These are phyloP conservation scores for Heterotis niloticus DNA, from an alignment of 2,113 vertebrate genomes.

Conservation along the genomic window DNA sequence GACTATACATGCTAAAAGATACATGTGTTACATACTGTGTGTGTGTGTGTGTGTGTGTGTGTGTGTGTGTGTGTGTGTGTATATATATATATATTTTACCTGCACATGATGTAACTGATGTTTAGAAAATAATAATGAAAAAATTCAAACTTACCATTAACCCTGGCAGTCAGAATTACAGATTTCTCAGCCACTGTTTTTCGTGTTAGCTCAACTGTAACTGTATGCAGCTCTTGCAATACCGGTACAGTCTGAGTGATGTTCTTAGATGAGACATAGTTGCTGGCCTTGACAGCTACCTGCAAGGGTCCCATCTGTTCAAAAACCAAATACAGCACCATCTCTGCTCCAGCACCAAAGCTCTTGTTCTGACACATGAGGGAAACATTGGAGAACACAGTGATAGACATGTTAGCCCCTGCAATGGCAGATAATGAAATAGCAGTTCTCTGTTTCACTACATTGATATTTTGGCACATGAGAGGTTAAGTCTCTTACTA, in stretches of 20 bases:
- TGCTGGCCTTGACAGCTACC: conserved; percentile 26
- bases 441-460: conserved; percentile 19
- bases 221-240: conserved; percentile 13
- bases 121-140: background rate
- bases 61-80: too few species aligned
- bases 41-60: too few species aligned
- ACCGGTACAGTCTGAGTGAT: conserved; percentile 11
- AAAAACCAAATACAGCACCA: conserved; percentile 26
- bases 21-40: too few species aligned
- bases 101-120: background rate
- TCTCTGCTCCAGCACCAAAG: conserved; percentile 19
- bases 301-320: conserved; percentile 23
- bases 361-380: conserved; percentile 21
- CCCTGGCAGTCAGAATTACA: conserved; percentile 21
- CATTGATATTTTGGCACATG: conserved; percentile 20
- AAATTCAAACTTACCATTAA: conserved; percentile 35
- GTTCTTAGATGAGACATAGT: conserved; percentile 30
- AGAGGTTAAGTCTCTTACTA: conserved; percentile 25
- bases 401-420: conserved; percentile 27
- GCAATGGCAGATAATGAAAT: conserved; percentile 19
- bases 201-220: conserved; percentile 21
- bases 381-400: conserved; percentile 27
- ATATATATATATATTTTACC: too few species aligned
- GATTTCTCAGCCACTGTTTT: conserved; percentile 18
- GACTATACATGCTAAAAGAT: too few species aligned